These are phyloP conservation scores for Remorina albescens DNA, from an alignment of 2,797 vertebrate genomes.

Conservation along the genomic window DNA sequence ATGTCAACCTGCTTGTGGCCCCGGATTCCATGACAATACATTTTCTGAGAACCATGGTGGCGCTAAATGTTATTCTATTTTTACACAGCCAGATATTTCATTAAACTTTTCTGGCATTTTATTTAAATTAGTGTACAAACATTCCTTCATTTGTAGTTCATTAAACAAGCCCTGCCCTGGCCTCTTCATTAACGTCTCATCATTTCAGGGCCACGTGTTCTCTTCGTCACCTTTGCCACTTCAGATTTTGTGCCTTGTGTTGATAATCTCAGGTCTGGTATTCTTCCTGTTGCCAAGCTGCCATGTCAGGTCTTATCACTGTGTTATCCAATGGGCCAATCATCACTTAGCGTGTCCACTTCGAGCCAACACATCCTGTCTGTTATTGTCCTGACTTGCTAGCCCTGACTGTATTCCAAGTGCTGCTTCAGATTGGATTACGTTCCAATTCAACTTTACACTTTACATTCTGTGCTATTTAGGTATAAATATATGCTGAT, in stretches of 20 bases:
- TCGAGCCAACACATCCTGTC: conserved; percentile 30
- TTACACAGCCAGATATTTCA: not conserved
- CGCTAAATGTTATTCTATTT: no score
- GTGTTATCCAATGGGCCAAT: conserved; percentile 27
- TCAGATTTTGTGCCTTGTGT: not conserved
- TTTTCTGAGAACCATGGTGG: not conserved
- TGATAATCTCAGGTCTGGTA: not conserved
- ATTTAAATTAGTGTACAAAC: not conserved
- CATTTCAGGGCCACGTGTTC: not conserved
- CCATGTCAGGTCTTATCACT: conserved; percentile 34
- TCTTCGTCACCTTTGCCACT: not conserved
- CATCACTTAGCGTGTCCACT: conserved; percentile 45
- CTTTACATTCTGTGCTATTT: not conserved
- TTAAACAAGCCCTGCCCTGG: not conserved
- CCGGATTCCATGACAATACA: not conserved
- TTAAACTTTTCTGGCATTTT: not conserved
- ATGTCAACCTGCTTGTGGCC: not conserved
- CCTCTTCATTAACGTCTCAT: not conserved
- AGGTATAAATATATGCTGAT: not conserved
- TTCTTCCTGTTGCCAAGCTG: conserved; percentile 30
- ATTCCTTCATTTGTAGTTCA: not conserved
- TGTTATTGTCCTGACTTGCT: conserved; percentile 32
- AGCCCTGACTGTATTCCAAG: not conserved
- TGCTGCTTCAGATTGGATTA: conserved; percentile 8
- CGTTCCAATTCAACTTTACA: conserved; percentile 20